phyloP scores from a whole-genome alignment of 2,888 invertebrate species.

The Sycophila texana region DNA sequence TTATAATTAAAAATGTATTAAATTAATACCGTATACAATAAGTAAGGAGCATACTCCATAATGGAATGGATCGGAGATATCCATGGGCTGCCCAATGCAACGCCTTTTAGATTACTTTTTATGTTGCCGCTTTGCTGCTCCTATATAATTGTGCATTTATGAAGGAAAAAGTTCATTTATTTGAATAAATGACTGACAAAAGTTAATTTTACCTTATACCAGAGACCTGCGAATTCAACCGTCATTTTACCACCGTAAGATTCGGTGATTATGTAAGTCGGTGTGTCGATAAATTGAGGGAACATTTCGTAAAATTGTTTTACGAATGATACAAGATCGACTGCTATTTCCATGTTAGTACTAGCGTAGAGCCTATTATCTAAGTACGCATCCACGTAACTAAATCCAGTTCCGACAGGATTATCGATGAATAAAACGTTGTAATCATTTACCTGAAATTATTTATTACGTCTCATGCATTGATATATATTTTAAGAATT shows the following conservation, averaged over 20 bases:
- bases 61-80: conserved; percentile 83
- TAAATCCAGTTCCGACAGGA: conserved; percentile 92
- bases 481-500: too few species aligned
- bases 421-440: conserved; percentile 93
- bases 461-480: too few species aligned
- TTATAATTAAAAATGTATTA: background rate
- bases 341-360: conserved; percentile 81
- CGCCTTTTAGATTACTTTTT: conserved; percentile 64
- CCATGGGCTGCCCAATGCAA: conserved; percentile 65
- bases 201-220: conserved; percentile 76
- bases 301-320: conserved; percentile 83
- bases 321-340: conserved; percentile 85
- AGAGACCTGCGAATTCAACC: conserved; percentile 84
- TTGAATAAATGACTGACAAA: too few species aligned
- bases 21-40: background rate
- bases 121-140: conserved; percentile 61
- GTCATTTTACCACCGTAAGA: conserved; percentile 97
- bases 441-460: conserved; percentile 80
- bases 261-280: conserved; percentile 91
- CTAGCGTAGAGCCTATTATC: conserved; percentile 76
- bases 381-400: conserved; percentile 80
- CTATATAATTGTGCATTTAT: conserved; percentile 57
- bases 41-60: conserved; percentile 71
- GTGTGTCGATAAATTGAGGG: conserved; percentile 84
- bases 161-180: background rate